A percentile compares a stretch with the other conserved stretches of the same genome.
Conservation (phyloP, 2,113 vertebrate species). For the Mobula hypostoma region DNA sequence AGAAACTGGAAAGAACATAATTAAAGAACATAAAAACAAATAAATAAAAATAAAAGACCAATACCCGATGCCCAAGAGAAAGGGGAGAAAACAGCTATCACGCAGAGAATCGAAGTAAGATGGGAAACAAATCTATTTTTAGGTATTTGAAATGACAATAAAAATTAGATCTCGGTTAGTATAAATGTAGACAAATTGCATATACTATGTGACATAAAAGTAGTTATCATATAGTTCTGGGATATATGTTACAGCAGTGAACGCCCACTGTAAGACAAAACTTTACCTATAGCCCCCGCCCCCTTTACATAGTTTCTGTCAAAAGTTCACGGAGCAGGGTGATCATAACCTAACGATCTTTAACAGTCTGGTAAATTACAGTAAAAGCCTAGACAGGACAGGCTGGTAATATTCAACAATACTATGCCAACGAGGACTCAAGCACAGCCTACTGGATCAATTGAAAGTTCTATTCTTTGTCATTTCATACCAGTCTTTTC, state of each 20-base stretch:
- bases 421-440: neutral
- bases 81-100: too few species aligned
- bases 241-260: neutral
- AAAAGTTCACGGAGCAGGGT: neutral
- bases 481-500: neutral
- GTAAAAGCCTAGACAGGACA: neutral
- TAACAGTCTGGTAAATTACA: neutral
- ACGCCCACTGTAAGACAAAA: neutral
- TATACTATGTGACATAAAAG: neutral
- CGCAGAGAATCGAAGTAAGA: too few species aligned
- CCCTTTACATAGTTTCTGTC: neutral
- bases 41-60: too few species aligned
- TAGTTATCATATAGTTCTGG: neutral
- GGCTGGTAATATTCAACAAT: neutral
- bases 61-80: too few species aligned
- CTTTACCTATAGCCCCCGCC: neutral
- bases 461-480: constrained; percentile 21
- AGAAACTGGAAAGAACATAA: too few species aligned
- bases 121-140: neutral
- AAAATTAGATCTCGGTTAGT: neutral
- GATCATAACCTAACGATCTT: neutral
- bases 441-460: constrained; percentile 4
- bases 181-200: neutral
- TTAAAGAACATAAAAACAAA: too few species aligned
- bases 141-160: neutral